A percentile compares a stretch with the other conserved stretches of the same genome.
phyloP scores from a whole-genome alignment of 2,797 vertebrate species.

The Tapera naevia region DNA sequence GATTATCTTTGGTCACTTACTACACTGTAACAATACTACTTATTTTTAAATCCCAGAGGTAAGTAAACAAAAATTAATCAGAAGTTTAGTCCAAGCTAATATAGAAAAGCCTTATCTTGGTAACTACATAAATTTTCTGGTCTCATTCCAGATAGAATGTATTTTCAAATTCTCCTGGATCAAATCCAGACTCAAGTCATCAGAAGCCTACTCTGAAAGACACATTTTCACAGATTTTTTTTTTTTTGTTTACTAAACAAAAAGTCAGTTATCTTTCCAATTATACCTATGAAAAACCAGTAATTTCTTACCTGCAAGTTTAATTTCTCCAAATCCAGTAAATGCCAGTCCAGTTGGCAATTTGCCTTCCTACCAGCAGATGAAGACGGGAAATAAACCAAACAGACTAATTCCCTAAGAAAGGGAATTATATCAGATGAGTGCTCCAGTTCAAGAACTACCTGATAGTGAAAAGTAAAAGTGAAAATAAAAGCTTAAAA shows the following conservation, averaged over 20 bases:
- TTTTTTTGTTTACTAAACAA: background rate
- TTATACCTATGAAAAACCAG: conserved; percentile 39
- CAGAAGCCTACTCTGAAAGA: background rate
- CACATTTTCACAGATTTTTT: background rate
- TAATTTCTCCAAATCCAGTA: conserved; percentile 71
- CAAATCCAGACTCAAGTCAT: background rate
- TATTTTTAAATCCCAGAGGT: no score
- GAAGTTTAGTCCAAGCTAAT: background rate
- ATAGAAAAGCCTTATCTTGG: background rate
- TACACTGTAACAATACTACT: background rate
- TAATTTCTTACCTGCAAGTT: conserved; percentile 64
- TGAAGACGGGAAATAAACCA: conserved; percentile 70
- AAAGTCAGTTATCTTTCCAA: background rate
- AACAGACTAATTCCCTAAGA: conserved; percentile 67
- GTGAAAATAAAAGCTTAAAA: conserved; percentile 59
- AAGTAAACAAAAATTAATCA: background rate
- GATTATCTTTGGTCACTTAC: background rate
- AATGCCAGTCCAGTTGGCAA: conserved; percentile 64
- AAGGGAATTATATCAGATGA: conserved; percentile 61
- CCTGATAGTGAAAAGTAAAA: conserved; percentile 64
- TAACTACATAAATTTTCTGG: background rate
- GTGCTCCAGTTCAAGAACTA: conserved; percentile 67
- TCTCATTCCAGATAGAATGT: background rate
- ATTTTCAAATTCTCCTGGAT: background rate
- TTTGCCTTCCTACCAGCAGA: conserved; percentile 68